These are phyloP conservation scores for Bufotes viridis DNA, from an alignment of 2,797 vertebrate species.

Conservation along the genomic window DNA sequence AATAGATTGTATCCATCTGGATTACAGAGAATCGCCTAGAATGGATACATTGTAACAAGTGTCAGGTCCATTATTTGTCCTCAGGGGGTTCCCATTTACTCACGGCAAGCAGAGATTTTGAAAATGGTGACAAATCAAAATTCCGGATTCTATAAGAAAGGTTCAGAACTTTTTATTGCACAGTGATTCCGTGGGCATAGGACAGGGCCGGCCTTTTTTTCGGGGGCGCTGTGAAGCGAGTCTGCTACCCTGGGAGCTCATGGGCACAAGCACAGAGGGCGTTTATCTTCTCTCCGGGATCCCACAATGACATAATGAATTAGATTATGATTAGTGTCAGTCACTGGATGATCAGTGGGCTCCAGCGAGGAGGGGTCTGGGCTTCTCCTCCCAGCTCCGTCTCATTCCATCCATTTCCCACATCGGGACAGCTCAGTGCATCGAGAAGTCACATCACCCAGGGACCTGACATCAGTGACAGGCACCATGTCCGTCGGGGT, in stretches of 20 bases:
- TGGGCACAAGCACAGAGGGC: background rate
- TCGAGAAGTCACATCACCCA: background rate
- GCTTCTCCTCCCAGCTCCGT: slow-evolving; percentile 67
- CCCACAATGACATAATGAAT: slow-evolving; percentile 6
- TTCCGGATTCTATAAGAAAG: too few relatives aligned
- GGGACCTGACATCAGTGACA: background rate
- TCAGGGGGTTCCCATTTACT: too few relatives aligned
- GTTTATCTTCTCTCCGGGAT: background rate
- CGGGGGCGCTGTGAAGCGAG: background rate
- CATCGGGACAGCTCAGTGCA: background rate
- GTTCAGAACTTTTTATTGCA: too few relatives aligned
- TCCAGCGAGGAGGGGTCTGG: background rate
- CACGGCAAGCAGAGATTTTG: too few relatives aligned
- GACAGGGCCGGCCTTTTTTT: background rate
- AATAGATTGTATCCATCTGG: too few relatives aligned
- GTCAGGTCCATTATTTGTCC: too few relatives aligned
- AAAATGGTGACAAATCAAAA: too few relatives aligned
- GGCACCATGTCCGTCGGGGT: background rate
- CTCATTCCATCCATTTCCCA: slow-evolving; percentile 44
- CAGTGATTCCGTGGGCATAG: background rate
- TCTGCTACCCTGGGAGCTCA: background rate
- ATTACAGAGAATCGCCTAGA: too few relatives aligned
- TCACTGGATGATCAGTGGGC: background rate
- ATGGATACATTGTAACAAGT: too few relatives aligned
- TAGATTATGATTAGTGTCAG: slow-evolving; percentile 24